Conservation (phyloP, 2,113 vertebrate genomes). For the Plecturocebus donacophilus region DNA sequence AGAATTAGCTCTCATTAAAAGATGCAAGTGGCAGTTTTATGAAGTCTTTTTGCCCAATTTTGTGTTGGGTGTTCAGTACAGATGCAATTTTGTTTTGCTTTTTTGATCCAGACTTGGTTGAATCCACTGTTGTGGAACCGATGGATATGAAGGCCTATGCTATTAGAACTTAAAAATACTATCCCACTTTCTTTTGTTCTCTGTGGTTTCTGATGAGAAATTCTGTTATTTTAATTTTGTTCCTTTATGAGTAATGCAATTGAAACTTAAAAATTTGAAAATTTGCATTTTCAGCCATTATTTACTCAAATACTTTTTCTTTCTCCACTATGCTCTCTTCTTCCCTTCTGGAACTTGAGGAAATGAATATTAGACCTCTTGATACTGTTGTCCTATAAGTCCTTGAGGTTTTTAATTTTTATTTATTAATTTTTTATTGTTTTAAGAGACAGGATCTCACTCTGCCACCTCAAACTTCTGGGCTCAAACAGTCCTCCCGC, state of each 20-base stretch:
- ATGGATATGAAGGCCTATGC: background rate
- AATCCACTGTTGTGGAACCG: background rate
- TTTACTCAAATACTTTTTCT: slow-evolving; percentile 18
- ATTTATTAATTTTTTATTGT: too few relatives aligned
- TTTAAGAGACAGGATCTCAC: background rate
- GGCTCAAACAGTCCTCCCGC: background rate
- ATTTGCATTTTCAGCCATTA: slow-evolving; percentile 6
- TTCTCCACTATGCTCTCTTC: background rate
- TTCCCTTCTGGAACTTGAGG: background rate
- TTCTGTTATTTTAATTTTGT: background rate
- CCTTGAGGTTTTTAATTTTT: background rate
- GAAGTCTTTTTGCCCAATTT: background rate
- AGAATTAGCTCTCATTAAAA: slow-evolving; percentile 17
- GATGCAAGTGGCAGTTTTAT: background rate
- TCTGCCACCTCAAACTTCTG: background rate
- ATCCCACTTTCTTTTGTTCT: background rate
- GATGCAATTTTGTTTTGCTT: background rate
- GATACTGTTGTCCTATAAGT: background rate
- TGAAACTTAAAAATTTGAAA: slow-evolving; percentile 25
- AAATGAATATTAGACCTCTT: background rate
- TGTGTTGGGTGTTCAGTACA: background rate
- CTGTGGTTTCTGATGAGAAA: slow-evolving; percentile 38
- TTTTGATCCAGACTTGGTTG: background rate
- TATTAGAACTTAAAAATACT: slow-evolving; percentile 15
- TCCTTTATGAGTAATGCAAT: background rate